Conservation (phyloP, 2,888 invertebrate species). For the Eristalis arbustorum region DNA sequence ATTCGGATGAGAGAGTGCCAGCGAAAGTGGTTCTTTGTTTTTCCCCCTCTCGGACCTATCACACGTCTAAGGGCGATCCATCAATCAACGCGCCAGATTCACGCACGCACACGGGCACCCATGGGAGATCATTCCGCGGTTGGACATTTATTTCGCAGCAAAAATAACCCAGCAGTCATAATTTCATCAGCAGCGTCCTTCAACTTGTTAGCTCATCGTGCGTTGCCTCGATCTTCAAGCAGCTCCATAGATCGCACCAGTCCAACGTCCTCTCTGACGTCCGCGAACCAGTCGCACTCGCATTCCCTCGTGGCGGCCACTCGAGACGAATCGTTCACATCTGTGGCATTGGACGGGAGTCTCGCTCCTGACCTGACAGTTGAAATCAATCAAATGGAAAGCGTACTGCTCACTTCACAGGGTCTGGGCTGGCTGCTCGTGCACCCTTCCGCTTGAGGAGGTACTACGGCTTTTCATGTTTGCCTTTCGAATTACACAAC, state of each 20-base stretch:
- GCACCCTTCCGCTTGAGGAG: constrained; percentile 12
- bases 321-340: constrained; percentile 14
- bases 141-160: no score
- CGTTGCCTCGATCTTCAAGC: no score
- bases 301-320: not conserved
- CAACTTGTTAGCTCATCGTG: no score
- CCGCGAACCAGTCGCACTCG: not conserved
- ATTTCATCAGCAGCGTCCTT: no score
- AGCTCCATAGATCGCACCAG: not conserved
- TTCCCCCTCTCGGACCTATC: not conserved
- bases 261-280: not conserved
- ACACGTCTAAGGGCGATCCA: no score
- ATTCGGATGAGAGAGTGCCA: not conserved
- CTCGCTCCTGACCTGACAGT: not conserved
- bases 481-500: not conserved
- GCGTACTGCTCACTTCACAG: not conserved
- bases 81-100: no score
- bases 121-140: no score
- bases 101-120: no score
- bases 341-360: not conserved
- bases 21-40: not conserved
- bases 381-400: constrained; percentile 36
- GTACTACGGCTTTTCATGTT: not conserved
- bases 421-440: not conserved
- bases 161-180: no score